Evolutionary conservation across 2,888 invertebrate species (phyloP), one percentile per base, ranked within the genome.

Genomic region (Pyralis farinalis): DNA sequence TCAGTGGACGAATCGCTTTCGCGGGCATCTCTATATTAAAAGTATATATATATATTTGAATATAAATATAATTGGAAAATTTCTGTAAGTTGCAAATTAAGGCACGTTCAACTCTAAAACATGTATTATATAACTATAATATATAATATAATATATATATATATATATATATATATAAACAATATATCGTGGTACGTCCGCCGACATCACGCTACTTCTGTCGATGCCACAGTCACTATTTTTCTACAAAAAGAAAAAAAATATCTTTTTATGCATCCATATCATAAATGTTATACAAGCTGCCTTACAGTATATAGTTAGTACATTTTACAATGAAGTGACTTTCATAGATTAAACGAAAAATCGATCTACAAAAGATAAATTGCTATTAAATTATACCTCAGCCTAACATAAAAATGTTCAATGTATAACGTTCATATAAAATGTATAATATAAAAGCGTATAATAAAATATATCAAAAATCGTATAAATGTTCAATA

Each of bases 1-100:
- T 72, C 86, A 87, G 86, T 85, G 86, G 87, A 87, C 87, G 85
- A 72, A 67, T 71, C 71, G 74, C 77, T 71, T 68, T 40, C 79
- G 77, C 72, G 85, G 82, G 81, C 83, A 68, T 66, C 53, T 49
- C 49, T 62, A 53, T 50, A 56, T 34, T 44, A 44, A 40, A 45
- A 40, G 42, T 44, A 16, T 16, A 16, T 16, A 16, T 4, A 16
- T 16, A 16, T 16, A 16, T n/a, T n/a, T 16, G 4, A 16, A 16
- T 51, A 52, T 51, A 53, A 45, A 43, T 40, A 47, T 42, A 25
- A 46, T 47, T 40, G 29, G 21, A 35, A 43, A 40, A 42, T 47
- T 33, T 4, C 21, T 37, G 6, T 6, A 51, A 53, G 46, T 46
- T 44, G 53, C 49, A 46, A 49, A 51, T 44, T 39, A 53, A 58